A percentile compares a stretch with the other conserved stretches of the same genome.
phyloP scores from a whole-genome alignment of 92 coral and sea anemone genomes.

The Siderastrea radians region DNA sequence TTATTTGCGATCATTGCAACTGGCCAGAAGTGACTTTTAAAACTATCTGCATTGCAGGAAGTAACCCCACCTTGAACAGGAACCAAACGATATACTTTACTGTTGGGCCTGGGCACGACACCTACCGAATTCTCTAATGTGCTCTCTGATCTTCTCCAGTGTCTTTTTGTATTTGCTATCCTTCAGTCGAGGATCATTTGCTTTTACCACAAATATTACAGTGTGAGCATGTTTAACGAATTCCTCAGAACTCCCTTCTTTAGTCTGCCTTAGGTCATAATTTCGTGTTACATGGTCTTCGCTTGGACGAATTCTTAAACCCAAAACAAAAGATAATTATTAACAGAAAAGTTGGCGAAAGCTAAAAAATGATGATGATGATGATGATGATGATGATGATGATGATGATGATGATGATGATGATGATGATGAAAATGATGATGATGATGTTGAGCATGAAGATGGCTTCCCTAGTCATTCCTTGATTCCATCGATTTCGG shows the following conservation, averaged over 20 bases:
- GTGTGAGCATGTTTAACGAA: constrained; percentile 76
- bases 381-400: too few relatives aligned
- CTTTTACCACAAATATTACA: constrained; percentile 80
- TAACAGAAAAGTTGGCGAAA: too few relatives aligned
- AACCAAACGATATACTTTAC: not conserved
- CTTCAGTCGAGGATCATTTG: constrained; percentile 60
- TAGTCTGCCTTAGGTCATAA: constrained; percentile 22
- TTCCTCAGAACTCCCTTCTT: not conserved
- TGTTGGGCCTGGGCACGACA: not conserved
- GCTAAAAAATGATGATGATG: too few relatives aligned
- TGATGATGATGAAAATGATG: too few relatives aligned
- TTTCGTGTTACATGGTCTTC: constrained; percentile 59
- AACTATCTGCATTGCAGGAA: too few relatives aligned
- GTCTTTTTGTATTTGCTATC: constrained; percentile 51
- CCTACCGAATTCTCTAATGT: constrained; percentile 74
- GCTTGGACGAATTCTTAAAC: constrained; percentile 55
- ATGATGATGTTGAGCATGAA: too few relatives aligned
- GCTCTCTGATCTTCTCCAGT: constrained; percentile 66
- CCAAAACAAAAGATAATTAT: not conserved
- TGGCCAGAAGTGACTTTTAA: too few relatives aligned
- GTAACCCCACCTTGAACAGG: too few relatives aligned
- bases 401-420: too few relatives aligned
- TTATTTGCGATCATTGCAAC: too few relatives aligned
- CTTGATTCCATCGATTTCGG: too few relatives aligned
- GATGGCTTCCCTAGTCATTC: too few relatives aligned